phyloP scores from a whole-genome alignment of 2,888 invertebrate species.

The Chirona hameri region DNA sequence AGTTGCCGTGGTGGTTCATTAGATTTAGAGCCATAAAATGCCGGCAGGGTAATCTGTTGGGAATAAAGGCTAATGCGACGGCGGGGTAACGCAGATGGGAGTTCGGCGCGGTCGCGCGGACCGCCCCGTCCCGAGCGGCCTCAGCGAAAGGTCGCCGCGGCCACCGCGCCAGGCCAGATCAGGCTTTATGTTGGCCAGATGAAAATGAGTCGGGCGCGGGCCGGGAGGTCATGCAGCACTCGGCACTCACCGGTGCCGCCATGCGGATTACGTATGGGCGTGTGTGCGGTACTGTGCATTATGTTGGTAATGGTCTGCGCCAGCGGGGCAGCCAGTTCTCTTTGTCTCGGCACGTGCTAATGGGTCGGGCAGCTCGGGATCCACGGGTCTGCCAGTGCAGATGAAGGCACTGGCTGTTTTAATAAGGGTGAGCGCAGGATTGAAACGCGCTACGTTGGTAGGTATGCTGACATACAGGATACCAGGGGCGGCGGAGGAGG shows the following conservation, averaged over 20 bases:
- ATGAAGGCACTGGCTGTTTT: too few species aligned
- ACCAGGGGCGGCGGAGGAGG: too few species aligned
- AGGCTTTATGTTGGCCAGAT: not conserved
- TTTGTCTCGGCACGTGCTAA: not conserved
- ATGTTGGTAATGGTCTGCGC: not conserved
- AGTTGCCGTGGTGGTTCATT: slow-evolving; percentile 25
- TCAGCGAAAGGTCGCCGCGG: not conserved
- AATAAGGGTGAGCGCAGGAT: too few species aligned
- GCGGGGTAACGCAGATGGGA: not conserved
- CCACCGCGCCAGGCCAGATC: not conserved
- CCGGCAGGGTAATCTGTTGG: not conserved
- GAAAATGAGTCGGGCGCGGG: not conserved
- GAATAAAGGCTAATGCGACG: slow-evolving; percentile 1
- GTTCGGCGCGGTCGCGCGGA: not conserved
- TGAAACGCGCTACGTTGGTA: too few species aligned
- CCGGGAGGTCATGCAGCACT: not conserved
- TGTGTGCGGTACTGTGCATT: not conserved
- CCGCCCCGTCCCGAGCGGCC: not conserved
- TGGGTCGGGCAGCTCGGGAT: not conserved
- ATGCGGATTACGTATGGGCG: not conserved
- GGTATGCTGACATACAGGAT: too few species aligned
- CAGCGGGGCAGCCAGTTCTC: not conserved
- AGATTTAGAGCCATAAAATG: slow-evolving; percentile 8
- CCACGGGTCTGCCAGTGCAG: too few species aligned
- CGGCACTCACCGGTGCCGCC: not conserved